Base-by-base conservation (phyloP, 2,113 vertebrate species). In the Thunnus maccoyii region DNA sequence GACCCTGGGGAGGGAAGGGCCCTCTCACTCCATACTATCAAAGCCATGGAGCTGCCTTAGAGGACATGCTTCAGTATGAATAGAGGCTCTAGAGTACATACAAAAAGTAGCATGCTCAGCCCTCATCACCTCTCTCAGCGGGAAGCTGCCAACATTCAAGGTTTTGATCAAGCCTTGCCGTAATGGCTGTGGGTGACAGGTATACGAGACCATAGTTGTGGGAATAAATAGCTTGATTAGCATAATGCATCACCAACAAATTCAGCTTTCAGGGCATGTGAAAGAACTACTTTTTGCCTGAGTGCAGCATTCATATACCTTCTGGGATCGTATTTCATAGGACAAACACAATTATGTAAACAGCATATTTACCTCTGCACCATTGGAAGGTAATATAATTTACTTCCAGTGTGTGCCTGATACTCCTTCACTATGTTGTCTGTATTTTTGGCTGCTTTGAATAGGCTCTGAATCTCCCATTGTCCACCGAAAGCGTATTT, bases 141-240 rank as follows among this genome's bases (percentile, higher is more conserved):
- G 88, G 92, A 88, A 83, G 89, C 90, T 92, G 91, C 82, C 91
- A 92, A 65, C 88, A 80, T 89, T 75, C 70, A 74, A 68, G 86
- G 88, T 92, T 94, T 94, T 94, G 92, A 95, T 95, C 94, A 93
- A 61, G 72, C 84, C 70, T 80, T 14, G 57, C 85, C 32, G 81
- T 84, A 85, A 89, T 87, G 83, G 91, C 89, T 88, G 83, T 80
- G 76, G 88, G 65, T 94, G 92, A 94, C 92, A 93, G 91, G 88
- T 91, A 91, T 91, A 86, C 62, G 50, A 84, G 72, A 82, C 80
- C 83, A 52, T 50, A 78, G 87, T 90, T 82, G 83, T 66, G 70
- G 85, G 77, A 88, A 91, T 91, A 91, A 93, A 91, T 84, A 91
- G 78, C 76, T 70, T 85, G 60, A 94, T 94, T 94, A 90, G 83